phyloP scores from a whole-genome alignment of 2,797 vertebrate genomes.

The Dallia pectoralis region DNA sequence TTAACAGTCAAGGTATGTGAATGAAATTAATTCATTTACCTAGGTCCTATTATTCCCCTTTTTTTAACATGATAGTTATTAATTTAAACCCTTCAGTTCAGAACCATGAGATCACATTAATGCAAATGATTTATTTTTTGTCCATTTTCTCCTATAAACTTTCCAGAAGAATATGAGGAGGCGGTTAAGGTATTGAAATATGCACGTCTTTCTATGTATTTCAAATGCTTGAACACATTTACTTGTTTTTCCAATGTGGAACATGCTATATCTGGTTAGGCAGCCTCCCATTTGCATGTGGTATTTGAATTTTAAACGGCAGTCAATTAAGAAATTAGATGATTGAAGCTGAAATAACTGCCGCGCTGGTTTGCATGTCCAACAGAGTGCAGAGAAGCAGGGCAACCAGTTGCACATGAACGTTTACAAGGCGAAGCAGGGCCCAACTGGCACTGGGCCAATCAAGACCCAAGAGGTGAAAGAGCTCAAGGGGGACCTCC shows the following conservation, averaged over 20 bases:
- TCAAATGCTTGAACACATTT: background rate
- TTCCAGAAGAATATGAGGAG: slow-evolving; percentile 94
- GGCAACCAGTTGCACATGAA: slow-evolving; percentile 92
- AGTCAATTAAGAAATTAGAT: background rate
- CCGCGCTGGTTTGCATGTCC: background rate
- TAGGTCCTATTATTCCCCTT: background rate
- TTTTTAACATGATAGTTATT: background rate
- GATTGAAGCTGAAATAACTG: background rate
- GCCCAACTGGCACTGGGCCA: slow-evolving; percentile 67
- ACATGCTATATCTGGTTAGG: background rate
- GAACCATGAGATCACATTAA: background rate
- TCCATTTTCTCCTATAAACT: slow-evolving; percentile 19
- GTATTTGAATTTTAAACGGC: background rate
- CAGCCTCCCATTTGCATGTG: background rate
- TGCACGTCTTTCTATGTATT: background rate
- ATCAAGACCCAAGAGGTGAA: slow-evolving; percentile 68
- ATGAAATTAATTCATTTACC: background rate
- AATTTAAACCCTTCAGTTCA: background rate
- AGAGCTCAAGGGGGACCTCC: slow-evolving; percentile 76
- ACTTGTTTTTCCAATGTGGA: background rate
- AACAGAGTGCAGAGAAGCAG: slow-evolving; percentile 90
- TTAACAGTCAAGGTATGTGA: slow-evolving; percentile 93
- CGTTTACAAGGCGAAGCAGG: slow-evolving; percentile 81
- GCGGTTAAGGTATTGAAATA: slow-evolving; percentile 86
- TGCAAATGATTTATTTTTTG: background rate